Base-by-base conservation (phyloP, 2,113 vertebrate genomes). In the Sinocyclocheilus rhinocerous region DNA sequence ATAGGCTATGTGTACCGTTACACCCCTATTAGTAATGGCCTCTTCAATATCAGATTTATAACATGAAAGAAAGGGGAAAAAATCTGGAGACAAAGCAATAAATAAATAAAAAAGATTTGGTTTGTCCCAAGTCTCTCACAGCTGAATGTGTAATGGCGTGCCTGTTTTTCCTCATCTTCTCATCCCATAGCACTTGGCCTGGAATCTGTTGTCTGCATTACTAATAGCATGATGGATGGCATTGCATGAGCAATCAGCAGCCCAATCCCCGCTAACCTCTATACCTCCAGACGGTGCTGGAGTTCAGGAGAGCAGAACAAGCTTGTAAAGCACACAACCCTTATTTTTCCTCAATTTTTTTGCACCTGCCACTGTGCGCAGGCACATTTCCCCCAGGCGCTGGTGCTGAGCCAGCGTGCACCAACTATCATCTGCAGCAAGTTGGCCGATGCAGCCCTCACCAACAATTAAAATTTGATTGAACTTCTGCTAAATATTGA, bases 141-240 rank as follows among this genome's bases (percentile, higher is more conserved):
- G 79, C 69, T 84, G 86, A 90, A 76, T 39, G 67, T 20, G 55
- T 87, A 88, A 89, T 48, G 22, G 80, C 65, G 67, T 79, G 24
- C 26, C 29, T 86, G 81, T 84, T 85, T 52, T 80, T 81, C n/a
- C 45, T 50, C 29, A 82, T 82, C 59, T 84, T 87, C 80, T 69
- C 84, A 72, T 88, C 76, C 89, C 84, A 78, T 85, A 87, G 83
- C 77, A 73, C 83, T 76, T 85, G 73, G 83, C 86, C 87, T 50
- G 82, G 76, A 83, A 75, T 84, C 36, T 70, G 85, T 88, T 90
- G 81, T 87, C 90, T 83, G 26, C 88, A 88, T 88, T 63, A 52
- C 89, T 87, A 86, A 90, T 86, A 70, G 67, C 57, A 86, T 85
- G 91, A 90, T 83, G 85, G 88, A 90, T 89, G 90, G 89, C 89